Conservation (phyloP, 2,113 vertebrate species). For the Pycnonotus jocosus region DNA sequence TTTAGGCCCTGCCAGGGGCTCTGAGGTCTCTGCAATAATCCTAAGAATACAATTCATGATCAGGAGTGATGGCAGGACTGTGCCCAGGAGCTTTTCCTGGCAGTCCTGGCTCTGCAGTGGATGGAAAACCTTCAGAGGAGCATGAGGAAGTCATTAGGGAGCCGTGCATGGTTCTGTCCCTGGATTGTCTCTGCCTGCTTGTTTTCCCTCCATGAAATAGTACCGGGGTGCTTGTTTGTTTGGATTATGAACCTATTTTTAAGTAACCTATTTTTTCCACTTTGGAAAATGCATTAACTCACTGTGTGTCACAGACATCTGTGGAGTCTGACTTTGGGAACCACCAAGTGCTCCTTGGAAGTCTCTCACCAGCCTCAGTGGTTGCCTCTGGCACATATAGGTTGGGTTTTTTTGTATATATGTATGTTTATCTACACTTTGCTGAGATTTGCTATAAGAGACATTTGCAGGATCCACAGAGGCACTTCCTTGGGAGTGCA, state of each 20-base stretch:
- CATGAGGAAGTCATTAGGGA: not conserved
- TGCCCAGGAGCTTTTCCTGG: not conserved
- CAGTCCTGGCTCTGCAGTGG: rapidly evolving
- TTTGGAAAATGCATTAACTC: not conserved
- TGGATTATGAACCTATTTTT: slow-evolving; percentile 18
- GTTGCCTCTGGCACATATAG: not conserved
- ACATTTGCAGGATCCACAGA: not conserved
- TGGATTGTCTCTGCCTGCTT: not conserved
- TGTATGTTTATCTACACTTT: rapidly evolving
- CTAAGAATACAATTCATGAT: no score
- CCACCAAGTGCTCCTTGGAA: not conserved
- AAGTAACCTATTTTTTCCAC: slow-evolving; percentile 4
- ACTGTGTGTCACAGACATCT: not conserved
- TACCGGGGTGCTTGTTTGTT: not conserved
- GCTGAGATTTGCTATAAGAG: not conserved
- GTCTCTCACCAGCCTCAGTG: not conserved
- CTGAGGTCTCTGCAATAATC: not conserved
- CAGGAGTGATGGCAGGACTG: rapidly evolving
- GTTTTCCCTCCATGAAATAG: not conserved
- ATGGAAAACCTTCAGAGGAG: not conserved
- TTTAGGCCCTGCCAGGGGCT: not conserved
- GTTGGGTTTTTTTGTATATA: not conserved
- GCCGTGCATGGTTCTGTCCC: rapidly evolving
- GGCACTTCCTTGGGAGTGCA: not conserved
- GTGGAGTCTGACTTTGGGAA: not conserved